phyloP scores from a whole-genome alignment of 2,888 invertebrate species.

The Scaptodrosophila latifasciaeformis region DNA sequence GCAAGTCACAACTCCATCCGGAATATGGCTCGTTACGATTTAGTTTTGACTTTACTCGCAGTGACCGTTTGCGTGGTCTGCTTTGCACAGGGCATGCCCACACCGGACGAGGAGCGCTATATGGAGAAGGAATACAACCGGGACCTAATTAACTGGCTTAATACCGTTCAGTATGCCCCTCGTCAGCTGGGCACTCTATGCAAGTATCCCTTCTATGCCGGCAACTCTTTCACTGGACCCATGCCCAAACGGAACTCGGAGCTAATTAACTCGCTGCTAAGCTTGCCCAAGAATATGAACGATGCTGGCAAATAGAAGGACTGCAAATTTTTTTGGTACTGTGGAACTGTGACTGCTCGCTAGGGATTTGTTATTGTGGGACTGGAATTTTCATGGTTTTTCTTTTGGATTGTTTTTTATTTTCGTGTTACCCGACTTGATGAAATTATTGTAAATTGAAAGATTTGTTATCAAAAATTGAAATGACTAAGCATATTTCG shows the following conservation, averaged over 20 bases:
- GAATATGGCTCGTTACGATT: slow-evolving; percentile 39
- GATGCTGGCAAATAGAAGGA: slow-evolving; percentile 80
- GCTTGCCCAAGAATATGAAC: slow-evolving; percentile 84
- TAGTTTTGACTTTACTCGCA: slow-evolving; percentile 29
- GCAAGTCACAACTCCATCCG: slow-evolving; percentile 23
- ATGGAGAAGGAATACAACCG: slow-evolving; percentile 71
- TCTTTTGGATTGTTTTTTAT: not conserved
- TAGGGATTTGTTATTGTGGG: no score
- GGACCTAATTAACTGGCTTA: slow-evolving; percentile 70
- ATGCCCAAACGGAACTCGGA: slow-evolving; percentile 82
- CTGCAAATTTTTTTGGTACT: not conserved
- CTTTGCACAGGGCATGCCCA: slow-evolving; percentile 49
- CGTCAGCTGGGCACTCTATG: slow-evolving; percentile 54
- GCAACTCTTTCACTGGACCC: slow-evolving; percentile 49
- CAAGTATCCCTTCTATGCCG: slow-evolving; percentile 56
- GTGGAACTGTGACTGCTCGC: not conserved
- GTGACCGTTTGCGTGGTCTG: slow-evolving; percentile 24
- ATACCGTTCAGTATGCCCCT: slow-evolving; percentile 59
- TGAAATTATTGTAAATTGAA: no score
- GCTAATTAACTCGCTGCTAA: slow-evolving; percentile 83
- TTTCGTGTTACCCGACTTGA: no score
- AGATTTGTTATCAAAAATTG: no score
- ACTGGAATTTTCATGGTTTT: not conserved
- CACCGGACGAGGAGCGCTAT: slow-evolving; percentile 72
- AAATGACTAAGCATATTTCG: no score